Conservation (phyloP, 2,797 vertebrate species). For the Australoheros facetus region DNA sequence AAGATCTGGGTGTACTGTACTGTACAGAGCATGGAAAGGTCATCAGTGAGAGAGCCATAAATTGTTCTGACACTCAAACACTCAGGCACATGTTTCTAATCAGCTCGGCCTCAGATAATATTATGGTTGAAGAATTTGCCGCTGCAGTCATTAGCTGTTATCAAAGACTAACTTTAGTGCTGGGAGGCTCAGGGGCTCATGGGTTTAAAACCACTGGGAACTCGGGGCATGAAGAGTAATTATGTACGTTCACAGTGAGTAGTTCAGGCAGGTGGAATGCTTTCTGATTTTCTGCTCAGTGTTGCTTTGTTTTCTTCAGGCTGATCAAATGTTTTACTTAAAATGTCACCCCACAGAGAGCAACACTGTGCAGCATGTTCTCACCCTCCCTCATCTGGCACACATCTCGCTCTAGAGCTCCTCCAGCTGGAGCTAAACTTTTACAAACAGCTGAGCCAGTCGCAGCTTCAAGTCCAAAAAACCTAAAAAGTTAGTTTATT, state of each 20-base stretch:
- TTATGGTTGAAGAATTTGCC: constrained; percentile 64
- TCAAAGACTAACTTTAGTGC: constrained; percentile 61
- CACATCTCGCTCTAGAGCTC: constrained; percentile 25
- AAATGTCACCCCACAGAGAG: constrained; percentile 13
- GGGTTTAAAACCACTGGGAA: constrained; percentile 54
- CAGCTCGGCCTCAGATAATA: constrained; percentile 66
- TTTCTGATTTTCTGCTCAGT: constrained; percentile 39
- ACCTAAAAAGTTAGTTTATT: constrained; percentile 46
- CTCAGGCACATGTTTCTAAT: constrained; percentile 74
- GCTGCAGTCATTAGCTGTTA: constrained; percentile 64
- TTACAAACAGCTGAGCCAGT: constrained; percentile 23
- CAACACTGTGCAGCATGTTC: constrained; percentile 14
- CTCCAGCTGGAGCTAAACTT: constrained; percentile 53
- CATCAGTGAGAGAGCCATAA: constrained; percentile 56
- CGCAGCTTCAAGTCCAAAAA: constrained; percentile 32
- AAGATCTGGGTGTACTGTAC: constrained; percentile 12
- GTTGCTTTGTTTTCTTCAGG: constrained; percentile 35
- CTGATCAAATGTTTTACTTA: constrained; percentile 46
- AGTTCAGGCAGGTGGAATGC: constrained; percentile 58
- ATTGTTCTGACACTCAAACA: constrained; percentile 66
- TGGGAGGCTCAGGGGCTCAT: constrained; percentile 28
- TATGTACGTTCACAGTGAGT: constrained; percentile 49
- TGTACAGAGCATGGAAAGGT: constrained; percentile 57
- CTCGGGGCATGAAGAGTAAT: constrained; percentile 59
- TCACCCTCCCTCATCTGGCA: background rate